Evolutionary conservation across 2,888 invertebrate species (phyloP).

Genomic region (Drosophila subquinaria): DNA sequence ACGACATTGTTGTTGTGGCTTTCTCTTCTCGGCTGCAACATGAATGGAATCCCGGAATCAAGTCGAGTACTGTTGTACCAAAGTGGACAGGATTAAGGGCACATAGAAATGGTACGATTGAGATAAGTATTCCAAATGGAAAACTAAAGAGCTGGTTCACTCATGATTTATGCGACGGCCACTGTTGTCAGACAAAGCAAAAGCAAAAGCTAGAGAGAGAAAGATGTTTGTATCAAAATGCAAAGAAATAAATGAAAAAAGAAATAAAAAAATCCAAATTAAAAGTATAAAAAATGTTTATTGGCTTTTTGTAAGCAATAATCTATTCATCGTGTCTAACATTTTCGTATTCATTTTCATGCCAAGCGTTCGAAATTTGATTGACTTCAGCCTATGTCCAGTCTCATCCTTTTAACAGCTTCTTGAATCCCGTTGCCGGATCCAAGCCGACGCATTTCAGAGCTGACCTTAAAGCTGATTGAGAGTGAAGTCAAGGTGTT

Average conservation of each 20-base stretch:
- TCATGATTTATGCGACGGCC: conserved; percentile 8
- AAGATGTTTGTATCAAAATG: neutral
- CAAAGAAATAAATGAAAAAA: neutral
- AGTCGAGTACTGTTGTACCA: neutral
- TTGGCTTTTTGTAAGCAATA: no score
- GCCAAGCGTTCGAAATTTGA: conserved; percentile 24
- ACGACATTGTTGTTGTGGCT: conserved; percentile 20
- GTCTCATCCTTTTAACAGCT: neutral
- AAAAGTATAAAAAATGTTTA: no score
- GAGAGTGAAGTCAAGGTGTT: neutral
- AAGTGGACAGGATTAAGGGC: neutral
- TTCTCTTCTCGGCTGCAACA: conserved; percentile 1
- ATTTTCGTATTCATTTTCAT: no score
- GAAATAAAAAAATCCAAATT: no score
- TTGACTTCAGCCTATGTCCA: conserved; percentile 14
- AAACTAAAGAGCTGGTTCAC: neutral
- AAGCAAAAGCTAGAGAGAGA: neutral
- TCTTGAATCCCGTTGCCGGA: conserved; percentile 25
- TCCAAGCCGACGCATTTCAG: neutral
- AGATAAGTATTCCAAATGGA: conserved; percentile 1
- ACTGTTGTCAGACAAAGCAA: neutral
- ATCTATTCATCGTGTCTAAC: no score
- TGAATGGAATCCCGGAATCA: conserved; percentile 2
- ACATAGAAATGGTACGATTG: no score
- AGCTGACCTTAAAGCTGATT: conserved; percentile 10